Evolutionary conservation across 1,140 invertebrate genomes (phyloP).

Genomic region (Oreohelix idahoensis): DNA sequence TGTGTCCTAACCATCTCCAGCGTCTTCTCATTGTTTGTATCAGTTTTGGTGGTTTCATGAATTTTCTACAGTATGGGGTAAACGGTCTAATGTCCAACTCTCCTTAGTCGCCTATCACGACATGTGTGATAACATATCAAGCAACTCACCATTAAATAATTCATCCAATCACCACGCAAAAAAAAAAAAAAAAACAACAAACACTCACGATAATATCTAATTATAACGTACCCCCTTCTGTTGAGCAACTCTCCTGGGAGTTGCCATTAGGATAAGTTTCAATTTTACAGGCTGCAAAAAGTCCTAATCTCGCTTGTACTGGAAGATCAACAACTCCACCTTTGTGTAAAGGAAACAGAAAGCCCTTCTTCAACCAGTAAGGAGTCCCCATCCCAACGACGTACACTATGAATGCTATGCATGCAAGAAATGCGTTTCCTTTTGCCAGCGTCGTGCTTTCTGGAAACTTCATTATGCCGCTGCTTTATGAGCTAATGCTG

Average conservation of each 20-base stretch:
- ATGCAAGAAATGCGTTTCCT: neutral
- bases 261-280: neutral
- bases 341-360: neutral
- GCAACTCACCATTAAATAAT: too few species aligned
- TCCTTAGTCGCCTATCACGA: too few species aligned
- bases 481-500: neutral
- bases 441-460: neutral
- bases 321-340: too few species aligned
- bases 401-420: constrained; percentile 1
- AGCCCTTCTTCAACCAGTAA: neutral
- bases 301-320: neutral
- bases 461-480: neutral
- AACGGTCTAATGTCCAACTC: too few species aligned
- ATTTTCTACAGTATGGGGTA: too few species aligned
- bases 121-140: too few species aligned
- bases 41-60: too few species aligned
- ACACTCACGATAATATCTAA: too few species aligned
- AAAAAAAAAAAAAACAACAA: too few species aligned
- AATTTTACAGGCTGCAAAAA: constrained; percentile 7
- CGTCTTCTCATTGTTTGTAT: too few species aligned
- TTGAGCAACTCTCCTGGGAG: neutral
- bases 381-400: neutral
- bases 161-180: too few species aligned
- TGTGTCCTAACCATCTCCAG: too few species aligned
- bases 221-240: neutral